Evolutionary conservation across 2,113 vertebrate genomes (phyloP).

Genomic region (Phyllostomus discolor): DNA sequence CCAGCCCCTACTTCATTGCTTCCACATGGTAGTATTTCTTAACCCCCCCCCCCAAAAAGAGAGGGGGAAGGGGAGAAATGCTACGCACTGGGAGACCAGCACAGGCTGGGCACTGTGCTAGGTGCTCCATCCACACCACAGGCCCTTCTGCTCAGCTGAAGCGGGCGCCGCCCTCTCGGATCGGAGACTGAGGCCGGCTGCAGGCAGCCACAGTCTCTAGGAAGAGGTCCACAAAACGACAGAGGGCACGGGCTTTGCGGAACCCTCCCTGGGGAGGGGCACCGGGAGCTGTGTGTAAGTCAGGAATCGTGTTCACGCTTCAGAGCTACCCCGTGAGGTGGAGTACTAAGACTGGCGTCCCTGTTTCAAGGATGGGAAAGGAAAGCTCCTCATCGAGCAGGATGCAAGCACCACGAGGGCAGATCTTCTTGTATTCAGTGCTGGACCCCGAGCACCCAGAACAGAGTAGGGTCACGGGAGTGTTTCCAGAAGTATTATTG

Average conservation of each 20-base stretch:
- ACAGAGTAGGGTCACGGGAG: neutral
- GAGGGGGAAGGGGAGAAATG: neutral
- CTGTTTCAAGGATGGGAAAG: neutral
- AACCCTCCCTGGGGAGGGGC: neutral
- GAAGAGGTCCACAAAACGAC: neutral
- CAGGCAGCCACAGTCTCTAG: neutral
- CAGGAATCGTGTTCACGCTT: neutral
- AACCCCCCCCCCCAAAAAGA: neutral
- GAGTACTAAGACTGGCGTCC: rapidly evolving
- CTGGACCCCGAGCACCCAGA: neutral
- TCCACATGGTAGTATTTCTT: neutral
- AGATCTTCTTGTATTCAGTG: neutral
- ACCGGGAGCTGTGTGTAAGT: neutral
- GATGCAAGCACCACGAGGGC: neutral
- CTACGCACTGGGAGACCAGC: neutral
- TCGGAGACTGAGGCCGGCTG: neutral
- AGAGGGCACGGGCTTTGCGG: neutral
- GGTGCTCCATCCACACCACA: neutral
- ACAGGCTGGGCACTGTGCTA: rapidly evolving
- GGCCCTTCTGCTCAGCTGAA: neutral
- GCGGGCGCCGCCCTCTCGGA: rapidly evolving
- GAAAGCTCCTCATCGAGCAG: neutral
- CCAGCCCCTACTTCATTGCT: neutral
- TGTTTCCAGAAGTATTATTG: neutral
- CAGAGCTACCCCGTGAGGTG: neutral